Conservation (phyloP, 2,888 invertebrate genomes). For the Papilio demoleus region DNA sequence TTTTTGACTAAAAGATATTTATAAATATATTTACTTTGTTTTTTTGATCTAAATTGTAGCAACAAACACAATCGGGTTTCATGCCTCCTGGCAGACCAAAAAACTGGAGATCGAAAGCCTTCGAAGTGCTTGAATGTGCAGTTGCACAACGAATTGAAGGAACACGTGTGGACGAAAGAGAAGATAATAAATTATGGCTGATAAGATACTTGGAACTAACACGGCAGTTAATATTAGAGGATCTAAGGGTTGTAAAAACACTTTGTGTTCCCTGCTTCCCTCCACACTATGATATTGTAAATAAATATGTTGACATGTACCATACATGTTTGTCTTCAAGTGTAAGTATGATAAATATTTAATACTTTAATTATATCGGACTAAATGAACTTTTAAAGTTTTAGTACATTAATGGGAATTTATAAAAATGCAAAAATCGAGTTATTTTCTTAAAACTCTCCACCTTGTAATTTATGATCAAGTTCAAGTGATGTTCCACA, state of each 20-base stretch:
- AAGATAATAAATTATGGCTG: constrained; percentile 97
- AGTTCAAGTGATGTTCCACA: too few species aligned
- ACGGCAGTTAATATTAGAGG: constrained; percentile 94
- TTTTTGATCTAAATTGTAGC: constrained; percentile 66
- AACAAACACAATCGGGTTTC: constrained; percentile 92
- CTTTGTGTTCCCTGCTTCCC: constrained; percentile 97
- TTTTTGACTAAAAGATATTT: too few species aligned
- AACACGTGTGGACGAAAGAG: constrained; percentile 95
- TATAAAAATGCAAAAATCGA: too few species aligned
- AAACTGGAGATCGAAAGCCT: constrained; percentile 93
- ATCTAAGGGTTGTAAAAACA: constrained; percentile 94
- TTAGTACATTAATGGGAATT: too few species aligned
- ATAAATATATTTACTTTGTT: too few species aligned
- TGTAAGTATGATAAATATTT: constrained; percentile 75
- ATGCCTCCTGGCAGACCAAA: constrained; percentile 98
- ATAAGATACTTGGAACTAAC: constrained; percentile 96
- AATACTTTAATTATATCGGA: neutral
- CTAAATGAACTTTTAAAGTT: neutral
- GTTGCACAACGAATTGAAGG: constrained; percentile 95
- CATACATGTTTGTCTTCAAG: constrained; percentile 93
- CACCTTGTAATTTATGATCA: too few species aligned
- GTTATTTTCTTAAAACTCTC: too few species aligned
- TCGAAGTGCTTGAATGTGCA: constrained; percentile 90
- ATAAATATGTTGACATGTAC: constrained; percentile 96
- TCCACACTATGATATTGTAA: constrained; percentile 95